These are phyloP conservation scores for Antheraea mylitta DNA, from an alignment of 1,140 invertebrate species.

Conservation along the genomic window DNA sequence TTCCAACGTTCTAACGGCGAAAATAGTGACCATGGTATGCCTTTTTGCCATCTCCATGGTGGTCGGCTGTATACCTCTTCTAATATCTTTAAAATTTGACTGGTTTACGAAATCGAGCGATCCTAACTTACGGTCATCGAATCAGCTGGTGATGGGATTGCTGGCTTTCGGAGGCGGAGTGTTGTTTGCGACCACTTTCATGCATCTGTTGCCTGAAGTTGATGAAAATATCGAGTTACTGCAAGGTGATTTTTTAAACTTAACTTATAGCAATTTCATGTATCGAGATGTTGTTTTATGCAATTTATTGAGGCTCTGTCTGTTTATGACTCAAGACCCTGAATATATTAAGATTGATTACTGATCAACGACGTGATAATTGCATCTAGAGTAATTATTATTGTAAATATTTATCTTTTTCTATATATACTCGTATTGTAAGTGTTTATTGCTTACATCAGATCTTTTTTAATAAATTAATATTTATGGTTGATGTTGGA, in stretches of 20 bases:
- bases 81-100: slow-evolving; percentile 82
- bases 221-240: slow-evolving; percentile 83
- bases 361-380: not conserved
- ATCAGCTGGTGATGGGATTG: slow-evolving; percentile 71
- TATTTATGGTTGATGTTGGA: no score
- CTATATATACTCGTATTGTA: no score
- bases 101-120: slow-evolving; percentile 77
- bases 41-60: slow-evolving; percentile 84
- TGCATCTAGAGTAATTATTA: no score
- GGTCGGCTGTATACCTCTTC: slow-evolving; percentile 84
- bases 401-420: no score
- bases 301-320: not conserved
- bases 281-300: not conserved
- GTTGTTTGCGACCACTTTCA: slow-evolving; percentile 92
- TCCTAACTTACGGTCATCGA: slow-evolving; percentile 68
- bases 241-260: slow-evolving; percentile 57
- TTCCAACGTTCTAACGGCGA: slow-evolving; percentile 74
- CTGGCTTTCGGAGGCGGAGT: slow-evolving; percentile 95
- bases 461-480: no score
- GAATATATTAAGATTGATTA: not conserved
- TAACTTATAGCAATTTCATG: not conserved
- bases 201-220: slow-evolving; percentile 94
- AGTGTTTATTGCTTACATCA: no score
- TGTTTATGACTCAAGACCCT: not conserved
- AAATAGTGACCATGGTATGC: slow-evolving; percentile 85